These are phyloP conservation scores for Natrix natrix DNA, from an alignment of 2,797 vertebrate genomes.

Conservation along the genomic window DNA sequence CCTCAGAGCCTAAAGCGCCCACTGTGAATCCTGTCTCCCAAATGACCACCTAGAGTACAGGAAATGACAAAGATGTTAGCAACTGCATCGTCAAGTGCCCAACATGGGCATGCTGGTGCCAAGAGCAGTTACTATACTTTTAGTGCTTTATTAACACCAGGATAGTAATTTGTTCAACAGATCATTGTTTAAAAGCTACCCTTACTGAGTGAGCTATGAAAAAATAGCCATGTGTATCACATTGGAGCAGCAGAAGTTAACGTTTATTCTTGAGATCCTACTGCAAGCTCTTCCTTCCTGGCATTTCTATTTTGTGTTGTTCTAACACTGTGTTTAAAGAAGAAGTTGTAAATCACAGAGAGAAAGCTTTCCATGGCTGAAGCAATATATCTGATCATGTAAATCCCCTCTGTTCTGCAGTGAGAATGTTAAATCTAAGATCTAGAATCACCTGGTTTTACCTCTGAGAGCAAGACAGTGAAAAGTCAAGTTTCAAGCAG, in stretches of 20 bases:
- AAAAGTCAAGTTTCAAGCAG: rapidly evolving
- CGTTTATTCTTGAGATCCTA: background rate
- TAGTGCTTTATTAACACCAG: background rate
- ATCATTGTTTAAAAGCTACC: background rate
- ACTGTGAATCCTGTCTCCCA: background rate
- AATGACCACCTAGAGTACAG: background rate
- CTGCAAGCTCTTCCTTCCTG: background rate
- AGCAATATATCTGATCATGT: background rate
- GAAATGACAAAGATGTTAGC: background rate
- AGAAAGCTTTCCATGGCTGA: background rate
- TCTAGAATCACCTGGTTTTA: background rate
- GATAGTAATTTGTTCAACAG: background rate
- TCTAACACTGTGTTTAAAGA: background rate
- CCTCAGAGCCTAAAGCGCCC: background rate
- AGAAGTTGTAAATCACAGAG: background rate
- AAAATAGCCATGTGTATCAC: background rate
- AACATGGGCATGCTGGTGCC: background rate
- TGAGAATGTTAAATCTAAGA: background rate
- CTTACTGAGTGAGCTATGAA: background rate
- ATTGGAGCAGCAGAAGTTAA: background rate
- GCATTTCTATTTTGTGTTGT: background rate
- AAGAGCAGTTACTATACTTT: background rate
- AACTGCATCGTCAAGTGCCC: background rate
- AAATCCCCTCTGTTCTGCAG: background rate
- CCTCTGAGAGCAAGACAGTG: background rate